These are phyloP conservation scores for Zaprionus taronus DNA, from an alignment of 1,140 invertebrate species.

Conservation along the genomic window DNA sequence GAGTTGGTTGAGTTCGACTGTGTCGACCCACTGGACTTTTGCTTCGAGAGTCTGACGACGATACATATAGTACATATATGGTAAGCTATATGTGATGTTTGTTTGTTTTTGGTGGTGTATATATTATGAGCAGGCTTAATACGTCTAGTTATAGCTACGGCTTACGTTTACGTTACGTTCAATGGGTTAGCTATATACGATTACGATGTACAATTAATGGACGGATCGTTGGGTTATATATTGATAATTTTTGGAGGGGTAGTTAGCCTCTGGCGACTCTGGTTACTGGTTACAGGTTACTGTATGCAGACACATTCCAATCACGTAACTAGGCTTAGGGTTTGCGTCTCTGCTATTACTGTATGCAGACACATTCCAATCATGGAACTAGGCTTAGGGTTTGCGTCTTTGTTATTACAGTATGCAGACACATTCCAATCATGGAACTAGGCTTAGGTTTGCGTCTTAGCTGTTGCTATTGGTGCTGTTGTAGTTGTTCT, in stretches of 20 bases:
- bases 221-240: neutral
- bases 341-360: neutral
- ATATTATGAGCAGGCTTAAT: neutral
- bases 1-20: slow-evolving; percentile 68
- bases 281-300: neutral
- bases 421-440: neutral
- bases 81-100: neutral
- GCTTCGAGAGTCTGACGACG: slow-evolving; percentile 67
- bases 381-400: slow-evolving; percentile 6
- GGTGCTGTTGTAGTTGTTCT: slow-evolving; percentile 4
- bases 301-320: neutral
- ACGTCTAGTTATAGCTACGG: neutral
- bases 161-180: neutral
- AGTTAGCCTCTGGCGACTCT: neutral
- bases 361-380: neutral
- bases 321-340: slow-evolving; percentile 11
- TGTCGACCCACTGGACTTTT: slow-evolving; percentile 55
- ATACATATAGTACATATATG: slow-evolving; percentile 17
- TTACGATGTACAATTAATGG: neutral
- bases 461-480: neutral
- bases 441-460: neutral
- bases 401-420: too few relatives aligned
- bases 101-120: neutral
- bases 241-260: neutral
- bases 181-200: neutral